phyloP scores from a whole-genome alignment of 1,140 invertebrate species.

The Lysiphlebus fabarum region DNA sequence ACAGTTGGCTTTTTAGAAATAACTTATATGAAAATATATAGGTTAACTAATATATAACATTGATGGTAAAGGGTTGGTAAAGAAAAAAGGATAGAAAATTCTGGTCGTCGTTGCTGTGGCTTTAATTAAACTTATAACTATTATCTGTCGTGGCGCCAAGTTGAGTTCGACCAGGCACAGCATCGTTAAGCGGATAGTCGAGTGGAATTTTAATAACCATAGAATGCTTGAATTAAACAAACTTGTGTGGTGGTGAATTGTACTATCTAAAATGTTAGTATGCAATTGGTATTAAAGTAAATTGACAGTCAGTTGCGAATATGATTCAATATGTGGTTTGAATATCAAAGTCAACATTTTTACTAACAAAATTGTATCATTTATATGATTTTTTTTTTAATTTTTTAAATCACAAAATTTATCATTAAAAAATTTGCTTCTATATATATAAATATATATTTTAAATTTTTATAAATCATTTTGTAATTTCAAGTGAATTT shows the following conservation, averaged over 20 bases:
- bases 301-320: neutral
- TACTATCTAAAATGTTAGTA: neutral
- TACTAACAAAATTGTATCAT: too few relatives aligned
- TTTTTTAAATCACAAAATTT: too few relatives aligned
- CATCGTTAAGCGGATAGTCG: conserved; percentile 23
- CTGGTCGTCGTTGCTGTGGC: conserved; percentile 2
- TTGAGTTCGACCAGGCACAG: conserved; percentile 15
- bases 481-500: too few relatives aligned
- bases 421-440: too few relatives aligned
- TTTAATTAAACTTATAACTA: conserved; percentile 31
- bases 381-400: too few relatives aligned
- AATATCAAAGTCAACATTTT: neutral
- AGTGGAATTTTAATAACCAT: conserved; percentile 26
- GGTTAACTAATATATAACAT: neutral
- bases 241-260: conserved; percentile 24
- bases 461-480: too few relatives aligned
- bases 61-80: conserved; percentile 7
- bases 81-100: neutral
- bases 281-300: neutral
- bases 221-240: conserved; percentile 17
- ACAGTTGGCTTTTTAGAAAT: neutral
- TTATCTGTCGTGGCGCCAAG: conserved; percentile 20
- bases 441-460: too few relatives aligned
- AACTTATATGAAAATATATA: neutral
- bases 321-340: neutral